Evolutionary conservation across 64 coral and sea anemone species (phyloP).

Genomic region (Stylophora pistillata): DNA sequence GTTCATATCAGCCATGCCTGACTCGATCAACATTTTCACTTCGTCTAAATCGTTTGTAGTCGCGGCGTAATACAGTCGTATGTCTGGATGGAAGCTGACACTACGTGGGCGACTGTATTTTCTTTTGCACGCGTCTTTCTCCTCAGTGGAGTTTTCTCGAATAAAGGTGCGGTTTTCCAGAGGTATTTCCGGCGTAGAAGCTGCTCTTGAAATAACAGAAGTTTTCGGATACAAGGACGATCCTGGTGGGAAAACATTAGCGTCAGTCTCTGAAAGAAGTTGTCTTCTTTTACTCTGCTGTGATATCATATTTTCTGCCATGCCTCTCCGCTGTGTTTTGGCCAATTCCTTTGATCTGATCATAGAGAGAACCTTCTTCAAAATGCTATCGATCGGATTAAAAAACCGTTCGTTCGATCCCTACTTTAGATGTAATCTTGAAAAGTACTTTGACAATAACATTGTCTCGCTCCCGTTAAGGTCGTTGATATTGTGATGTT

Average conservation of each 20-base stretch:
- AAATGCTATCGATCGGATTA: neutral
- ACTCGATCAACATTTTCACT: conserved; percentile 72
- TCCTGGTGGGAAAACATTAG: neutral
- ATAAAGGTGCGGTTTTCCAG: neutral
- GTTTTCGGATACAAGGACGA: conserved; percentile 1
- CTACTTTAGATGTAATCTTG: neutral
- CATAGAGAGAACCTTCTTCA: neutral
- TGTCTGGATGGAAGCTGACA: conserved; percentile 88
- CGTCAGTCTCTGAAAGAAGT: conserved; percentile 2
- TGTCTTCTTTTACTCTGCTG: neutral
- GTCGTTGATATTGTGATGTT: neutral
- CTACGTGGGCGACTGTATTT: conserved; percentile 80
- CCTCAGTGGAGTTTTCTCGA: neutral
- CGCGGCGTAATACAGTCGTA: conserved; percentile 81
- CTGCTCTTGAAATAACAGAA: conserved; percentile 23
- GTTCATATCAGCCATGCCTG: conserved; percentile 81
- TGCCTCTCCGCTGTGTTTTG: neutral
- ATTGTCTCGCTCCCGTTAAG: neutral
- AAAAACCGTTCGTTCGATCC: neutral
- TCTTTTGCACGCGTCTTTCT: conserved; percentile 26
- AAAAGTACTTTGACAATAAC: neutral
- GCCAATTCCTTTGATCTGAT: neutral
- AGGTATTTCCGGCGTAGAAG: conserved; percentile 31
- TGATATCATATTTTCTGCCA: neutral
- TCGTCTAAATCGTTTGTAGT: conserved; percentile 87